These are phyloP conservation scores for Phoenoteleia sp. DNA, from an alignment of 2,888 invertebrate species.

Conservation along the genomic window DNA sequence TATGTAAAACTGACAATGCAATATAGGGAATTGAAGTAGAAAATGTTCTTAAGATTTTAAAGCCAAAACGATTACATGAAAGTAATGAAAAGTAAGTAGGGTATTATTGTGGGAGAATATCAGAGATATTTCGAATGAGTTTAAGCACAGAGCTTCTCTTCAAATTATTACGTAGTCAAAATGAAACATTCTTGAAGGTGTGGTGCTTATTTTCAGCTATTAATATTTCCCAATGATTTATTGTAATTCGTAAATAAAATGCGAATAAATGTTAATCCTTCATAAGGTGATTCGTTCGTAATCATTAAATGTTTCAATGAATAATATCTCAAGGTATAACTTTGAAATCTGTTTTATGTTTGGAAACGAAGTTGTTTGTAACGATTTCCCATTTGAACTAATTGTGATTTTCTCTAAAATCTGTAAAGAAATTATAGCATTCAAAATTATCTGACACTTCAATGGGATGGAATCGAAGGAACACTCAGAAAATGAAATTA, in stretches of 20 bases:
- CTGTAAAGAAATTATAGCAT: not conserved
- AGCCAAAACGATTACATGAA: conserved; percentile 40
- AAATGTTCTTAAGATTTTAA: conserved; percentile 30
- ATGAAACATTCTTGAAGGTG: conserved; percentile 29
- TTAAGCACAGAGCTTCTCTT: conserved; percentile 12
- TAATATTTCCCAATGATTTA: no score
- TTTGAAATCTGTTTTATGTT: no score
- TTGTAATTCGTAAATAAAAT: no score
- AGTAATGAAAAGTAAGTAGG: conserved; percentile 53
- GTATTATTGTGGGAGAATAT: conserved; percentile 30
- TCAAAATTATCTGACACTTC: conserved; percentile 1
- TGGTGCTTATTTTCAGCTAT: not conserved
- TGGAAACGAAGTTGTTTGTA: no score
- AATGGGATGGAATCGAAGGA: conserved; percentile 4
- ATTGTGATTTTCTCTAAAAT: no score
- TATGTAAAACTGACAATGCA: not conserved
- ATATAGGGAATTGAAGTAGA: not conserved
- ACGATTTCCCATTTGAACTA: no score
- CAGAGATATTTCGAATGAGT: conserved; percentile 35
- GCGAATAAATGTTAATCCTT: no score
- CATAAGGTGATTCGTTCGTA: no score
- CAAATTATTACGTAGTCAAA: conserved; percentile 37
- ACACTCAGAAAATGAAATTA: conserved; percentile 22
- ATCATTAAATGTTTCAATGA: no score
- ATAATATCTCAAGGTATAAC: no score